Conservation (phyloP, 2,797 vertebrate genomes). For the Macropus fuliginosus region DNA sequence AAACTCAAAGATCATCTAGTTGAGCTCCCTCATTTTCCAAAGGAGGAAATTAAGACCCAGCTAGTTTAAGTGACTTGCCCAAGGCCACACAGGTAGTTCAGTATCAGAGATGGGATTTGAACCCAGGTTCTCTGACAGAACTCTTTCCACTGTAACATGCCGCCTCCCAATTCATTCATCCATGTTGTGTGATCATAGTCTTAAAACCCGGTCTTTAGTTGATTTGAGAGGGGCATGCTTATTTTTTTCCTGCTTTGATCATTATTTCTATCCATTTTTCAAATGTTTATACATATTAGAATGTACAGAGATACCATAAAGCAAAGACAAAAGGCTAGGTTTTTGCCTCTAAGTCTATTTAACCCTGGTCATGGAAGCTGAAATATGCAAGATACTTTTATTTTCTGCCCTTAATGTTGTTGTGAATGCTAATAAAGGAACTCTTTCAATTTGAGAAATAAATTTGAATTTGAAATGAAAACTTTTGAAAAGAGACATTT, state of each 20-base stretch:
- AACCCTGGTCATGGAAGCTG: background rate
- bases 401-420: background rate
- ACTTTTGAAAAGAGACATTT: background rate
- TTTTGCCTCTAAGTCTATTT: slow-evolving; percentile 46
- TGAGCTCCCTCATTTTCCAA: background rate
- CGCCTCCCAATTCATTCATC: background rate
- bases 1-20: background rate
- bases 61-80: background rate
- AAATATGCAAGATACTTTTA: background rate
- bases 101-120: background rate
- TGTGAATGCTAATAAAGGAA: background rate
- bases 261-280: slow-evolving; percentile 10
- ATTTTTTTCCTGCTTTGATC: background rate
- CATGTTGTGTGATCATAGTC: background rate
- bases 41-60: background rate
- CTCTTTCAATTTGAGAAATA: background rate
- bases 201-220: background rate
- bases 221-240: background rate
- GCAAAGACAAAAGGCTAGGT: background rate
- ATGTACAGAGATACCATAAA: background rate
- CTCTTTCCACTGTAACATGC: background rate
- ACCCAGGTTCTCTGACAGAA: background rate
- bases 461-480: background rate
- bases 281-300: background rate
- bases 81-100: background rate